Conservation (phyloP, 2,797 vertebrate genomes). For the Furcifer pardalis region DNA sequence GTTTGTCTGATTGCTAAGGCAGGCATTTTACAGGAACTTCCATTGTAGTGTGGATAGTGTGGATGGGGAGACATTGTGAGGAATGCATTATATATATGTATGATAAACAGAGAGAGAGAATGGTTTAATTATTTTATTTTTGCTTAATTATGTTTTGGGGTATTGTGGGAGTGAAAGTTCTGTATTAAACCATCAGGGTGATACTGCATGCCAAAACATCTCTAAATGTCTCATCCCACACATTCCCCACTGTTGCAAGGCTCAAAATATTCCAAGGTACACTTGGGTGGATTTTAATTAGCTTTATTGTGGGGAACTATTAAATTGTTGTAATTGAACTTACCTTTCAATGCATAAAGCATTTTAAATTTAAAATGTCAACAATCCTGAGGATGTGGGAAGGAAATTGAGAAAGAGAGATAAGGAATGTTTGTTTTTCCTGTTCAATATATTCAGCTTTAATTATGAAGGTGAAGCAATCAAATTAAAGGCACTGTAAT, state of each 20-base stretch:
- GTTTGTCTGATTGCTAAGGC: too few relatives aligned
- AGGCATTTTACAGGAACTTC: too few relatives aligned
- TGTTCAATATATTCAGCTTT: slow-evolving; percentile 35
- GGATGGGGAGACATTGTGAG: too few relatives aligned
- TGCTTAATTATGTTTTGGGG: too few relatives aligned
- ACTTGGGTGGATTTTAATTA: slow-evolving; percentile 56
- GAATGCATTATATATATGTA: too few relatives aligned
- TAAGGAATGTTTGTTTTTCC: slow-evolving; percentile 12
- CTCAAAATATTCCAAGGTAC: slow-evolving; percentile 41
- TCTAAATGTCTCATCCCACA: neutral
- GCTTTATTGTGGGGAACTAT: slow-evolving; percentile 17
- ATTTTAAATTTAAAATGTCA: slow-evolving; percentile 29
- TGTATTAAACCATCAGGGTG: neutral
- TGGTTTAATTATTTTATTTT: too few relatives aligned
- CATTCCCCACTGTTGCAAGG: slow-evolving; percentile 28
- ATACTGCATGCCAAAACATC: slow-evolving; percentile 18
- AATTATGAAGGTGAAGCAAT: slow-evolving; percentile 54
- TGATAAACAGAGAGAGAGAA: too few relatives aligned
- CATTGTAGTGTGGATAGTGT: too few relatives aligned
- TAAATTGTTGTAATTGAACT: slow-evolving; percentile 14
- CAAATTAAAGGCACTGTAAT: slow-evolving; percentile 46
- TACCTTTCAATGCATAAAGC: slow-evolving; percentile 39
- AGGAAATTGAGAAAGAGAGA: neutral
- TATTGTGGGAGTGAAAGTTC: too few relatives aligned
- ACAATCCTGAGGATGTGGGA: slow-evolving; percentile 32